Conservation (phyloP, 1,140 invertebrate species). For the Pachyrhynchus sulphureomaculatus region DNA sequence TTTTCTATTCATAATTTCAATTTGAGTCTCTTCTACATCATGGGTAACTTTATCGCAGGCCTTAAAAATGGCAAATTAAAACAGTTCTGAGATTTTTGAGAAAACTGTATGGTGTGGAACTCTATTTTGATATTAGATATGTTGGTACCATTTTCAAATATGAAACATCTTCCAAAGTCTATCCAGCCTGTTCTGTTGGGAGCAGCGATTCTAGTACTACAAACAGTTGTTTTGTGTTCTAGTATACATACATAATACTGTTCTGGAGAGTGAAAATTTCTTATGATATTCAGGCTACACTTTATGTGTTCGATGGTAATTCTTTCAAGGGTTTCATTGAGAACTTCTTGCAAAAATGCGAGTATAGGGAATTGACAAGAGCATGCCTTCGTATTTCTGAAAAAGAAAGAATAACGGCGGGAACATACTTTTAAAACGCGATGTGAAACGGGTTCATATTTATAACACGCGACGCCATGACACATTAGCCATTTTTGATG, state of each 20-base stretch:
- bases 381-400: neutral
- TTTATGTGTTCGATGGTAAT: neutral
- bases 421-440: too few species aligned
- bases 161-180: neutral
- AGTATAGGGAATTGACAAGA: neutral
- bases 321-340: neutral
- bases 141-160: neutral
- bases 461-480: too few species aligned
- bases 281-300: neutral
- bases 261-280: neutral
- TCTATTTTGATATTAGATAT: neutral
- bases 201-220: neutral
- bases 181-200: neutral
- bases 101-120: neutral
- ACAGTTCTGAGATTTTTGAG: neutral
- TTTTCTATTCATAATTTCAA: neutral
- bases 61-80: neutral
- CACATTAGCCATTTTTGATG: too few species aligned
- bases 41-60: neutral
- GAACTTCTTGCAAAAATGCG: neutral
- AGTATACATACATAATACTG: neutral
- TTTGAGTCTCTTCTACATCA: neutral
- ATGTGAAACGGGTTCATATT: too few species aligned
- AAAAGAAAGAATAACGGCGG: too few species aligned
- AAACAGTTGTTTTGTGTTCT: neutral